Percentiles rank a stretch among this genome's conserved stretches.
Evolutionary conservation across 2,797 vertebrate species (phyloP).

Genomic region (Myripristis murdjan): DNA sequence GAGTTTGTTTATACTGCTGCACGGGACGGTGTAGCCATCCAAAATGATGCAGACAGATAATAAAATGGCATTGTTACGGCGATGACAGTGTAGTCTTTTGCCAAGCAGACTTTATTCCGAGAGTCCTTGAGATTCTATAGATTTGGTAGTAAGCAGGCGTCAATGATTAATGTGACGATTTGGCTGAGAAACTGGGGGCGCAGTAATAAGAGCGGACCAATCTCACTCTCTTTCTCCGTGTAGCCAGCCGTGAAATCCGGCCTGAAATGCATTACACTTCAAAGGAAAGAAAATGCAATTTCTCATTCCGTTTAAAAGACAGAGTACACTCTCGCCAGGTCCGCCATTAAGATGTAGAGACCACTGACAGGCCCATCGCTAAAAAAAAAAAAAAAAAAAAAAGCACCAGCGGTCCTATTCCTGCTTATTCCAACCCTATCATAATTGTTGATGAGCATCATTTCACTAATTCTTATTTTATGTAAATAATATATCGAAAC

Average conservation of each 20-base stretch:
- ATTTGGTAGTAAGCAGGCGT: slow-evolving; percentile 84
- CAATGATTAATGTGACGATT: slow-evolving; percentile 97
- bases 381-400: slow-evolving; percentile 11
- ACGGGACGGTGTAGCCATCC: neutral
- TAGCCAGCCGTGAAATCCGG: slow-evolving; percentile 95
- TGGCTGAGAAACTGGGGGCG: slow-evolving; percentile 92
- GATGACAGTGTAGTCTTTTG: slow-evolving; percentile 42
- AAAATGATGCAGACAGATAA: slow-evolving; percentile 11
- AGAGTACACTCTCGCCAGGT: slow-evolving; percentile 87
- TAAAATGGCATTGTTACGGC: slow-evolving; percentile 53
- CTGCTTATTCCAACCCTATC: slow-evolving; percentile 15
- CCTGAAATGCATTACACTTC: slow-evolving; percentile 96
- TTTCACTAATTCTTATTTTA: slow-evolving; percentile 94
- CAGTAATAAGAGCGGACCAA: slow-evolving; percentile 92
- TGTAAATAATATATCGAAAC: slow-evolving; percentile 91
- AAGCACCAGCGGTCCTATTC: too few species aligned
- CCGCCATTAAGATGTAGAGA: slow-evolving; percentile 91
- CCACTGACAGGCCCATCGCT: slow-evolving; percentile 86
- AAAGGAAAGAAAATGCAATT: slow-evolving; percentile 94
- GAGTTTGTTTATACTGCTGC: neutral
- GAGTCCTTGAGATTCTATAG: slow-evolving; percentile 69
- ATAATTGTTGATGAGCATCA: slow-evolving; percentile 72
- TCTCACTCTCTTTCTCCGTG: slow-evolving; percentile 88
- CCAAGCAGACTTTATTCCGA: slow-evolving; percentile 62
- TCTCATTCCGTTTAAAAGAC: slow-evolving; percentile 92